Conservation (phyloP, 2,113 vertebrate genomes). For the Psilopsiagon aymara region DNA sequence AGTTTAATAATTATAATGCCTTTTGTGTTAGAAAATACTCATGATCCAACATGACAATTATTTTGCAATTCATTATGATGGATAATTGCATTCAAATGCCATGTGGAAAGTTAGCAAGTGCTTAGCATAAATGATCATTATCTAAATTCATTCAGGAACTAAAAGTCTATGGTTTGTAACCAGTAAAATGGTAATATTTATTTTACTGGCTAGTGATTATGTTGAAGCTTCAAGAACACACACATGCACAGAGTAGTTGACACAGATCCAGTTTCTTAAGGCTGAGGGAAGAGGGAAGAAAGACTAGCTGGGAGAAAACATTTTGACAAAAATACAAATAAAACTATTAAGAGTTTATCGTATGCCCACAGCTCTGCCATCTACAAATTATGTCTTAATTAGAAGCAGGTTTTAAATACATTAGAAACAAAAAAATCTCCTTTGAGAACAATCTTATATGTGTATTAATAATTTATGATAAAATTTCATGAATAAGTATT, state of each 20-base stretch:
- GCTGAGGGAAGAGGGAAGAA: not conserved
- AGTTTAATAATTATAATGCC: slow-evolving; percentile 27
- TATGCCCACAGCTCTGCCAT: not conserved
- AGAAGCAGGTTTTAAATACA: not conserved
- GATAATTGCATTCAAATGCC: slow-evolving; percentile 29
- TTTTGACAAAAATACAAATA: not conserved
- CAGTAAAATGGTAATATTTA: not conserved
- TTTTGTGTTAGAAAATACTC: slow-evolving; percentile 26
- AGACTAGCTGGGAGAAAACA: not conserved
- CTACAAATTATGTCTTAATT: not conserved
- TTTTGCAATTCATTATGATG: not conserved
- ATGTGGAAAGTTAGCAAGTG: not conserved
- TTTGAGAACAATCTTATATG: not conserved
- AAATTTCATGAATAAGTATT: not conserved
- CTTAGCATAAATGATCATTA: slow-evolving; percentile 6
- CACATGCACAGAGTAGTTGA: not conserved
- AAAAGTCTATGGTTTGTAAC: not conserved
- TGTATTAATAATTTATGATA: not conserved
- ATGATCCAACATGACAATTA: slow-evolving; percentile 9
- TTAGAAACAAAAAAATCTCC: not conserved
- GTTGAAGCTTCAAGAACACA: not conserved
- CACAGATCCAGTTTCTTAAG: not conserved
- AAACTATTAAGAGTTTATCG: not conserved
- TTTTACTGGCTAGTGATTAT: not conserved
- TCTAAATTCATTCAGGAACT: slow-evolving; percentile 21